Percentiles rank a stretch among this genome's conserved stretches.
These are phyloP conservation scores for Mylabris sibirica DNA, from an alignment of 2,888 invertebrate genomes.

Conservation along the genomic window DNA sequence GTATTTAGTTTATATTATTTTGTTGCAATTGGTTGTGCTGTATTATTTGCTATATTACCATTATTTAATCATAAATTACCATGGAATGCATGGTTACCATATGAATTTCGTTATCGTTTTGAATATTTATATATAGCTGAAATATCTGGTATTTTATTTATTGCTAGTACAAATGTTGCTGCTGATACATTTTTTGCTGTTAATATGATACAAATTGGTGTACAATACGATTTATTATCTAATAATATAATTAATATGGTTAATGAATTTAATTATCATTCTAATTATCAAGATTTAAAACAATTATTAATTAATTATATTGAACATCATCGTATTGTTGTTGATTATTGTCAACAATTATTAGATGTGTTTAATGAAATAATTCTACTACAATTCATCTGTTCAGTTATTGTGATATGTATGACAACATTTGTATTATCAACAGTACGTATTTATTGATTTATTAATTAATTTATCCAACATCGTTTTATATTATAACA, in stretches of 20 bases:
- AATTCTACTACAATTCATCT: background rate
- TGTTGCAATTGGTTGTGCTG: background rate
- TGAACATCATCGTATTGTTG: background rate
- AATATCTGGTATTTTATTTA: slow-evolving; percentile 17
- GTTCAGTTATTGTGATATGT: background rate
- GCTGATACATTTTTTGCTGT: slow-evolving; percentile 26
- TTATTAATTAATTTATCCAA: background rate
- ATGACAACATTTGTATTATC: slow-evolving; percentile 6
- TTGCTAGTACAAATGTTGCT: slow-evolving; percentile 20
- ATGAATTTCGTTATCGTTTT: slow-evolving; percentile 15
- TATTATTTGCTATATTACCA: background rate
- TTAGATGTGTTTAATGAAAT: background rate
- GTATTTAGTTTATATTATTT: slow-evolving; percentile 17
- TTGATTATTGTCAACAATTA: background rate
- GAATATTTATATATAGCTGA: slow-evolving; percentile 8
- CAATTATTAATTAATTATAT: background rate
- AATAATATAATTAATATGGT: slow-evolving; percentile 17
- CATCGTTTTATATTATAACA: too few relatives aligned
- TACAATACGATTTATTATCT: slow-evolving; percentile 26
- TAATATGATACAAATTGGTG: slow-evolving; percentile 25
- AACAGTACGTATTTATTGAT: background rate
- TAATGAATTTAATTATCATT: background rate
- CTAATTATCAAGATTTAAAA: slow-evolving; percentile 12
- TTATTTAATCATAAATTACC: slow-evolving; percentile 15
- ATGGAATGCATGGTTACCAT: background rate